These are phyloP conservation scores for Drosophila diplacantha DNA, from an alignment of 2,888 invertebrate species.

Conservation along the genomic window DNA sequence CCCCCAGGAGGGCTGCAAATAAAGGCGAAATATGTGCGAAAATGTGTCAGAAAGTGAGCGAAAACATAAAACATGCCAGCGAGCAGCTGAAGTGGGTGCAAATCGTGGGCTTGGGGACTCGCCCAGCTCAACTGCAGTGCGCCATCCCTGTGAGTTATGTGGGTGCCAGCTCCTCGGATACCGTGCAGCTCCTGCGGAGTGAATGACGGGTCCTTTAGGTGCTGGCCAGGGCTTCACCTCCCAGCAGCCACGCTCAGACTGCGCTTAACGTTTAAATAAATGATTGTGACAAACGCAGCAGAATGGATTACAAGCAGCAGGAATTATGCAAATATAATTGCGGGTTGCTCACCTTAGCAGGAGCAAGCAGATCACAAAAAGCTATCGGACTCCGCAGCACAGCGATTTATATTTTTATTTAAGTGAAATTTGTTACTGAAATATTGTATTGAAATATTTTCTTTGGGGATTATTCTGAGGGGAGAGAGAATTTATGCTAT, in stretches of 20 bases:
- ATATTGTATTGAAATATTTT: too few relatives aligned
- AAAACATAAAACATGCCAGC: slow-evolving; percentile 54
- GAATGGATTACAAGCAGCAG: slow-evolving; percentile 37
- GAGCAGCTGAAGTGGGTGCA: slow-evolving; percentile 9
- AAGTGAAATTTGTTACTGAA: too few relatives aligned
- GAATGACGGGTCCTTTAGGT: slow-evolving; percentile 37
- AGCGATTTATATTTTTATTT: neutral
- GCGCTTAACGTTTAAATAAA: slow-evolving; percentile 69
- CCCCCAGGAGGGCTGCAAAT: slow-evolving; percentile 21
- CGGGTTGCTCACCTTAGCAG: slow-evolving; percentile 10
- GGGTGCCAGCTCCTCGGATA: slow-evolving; percentile 54
- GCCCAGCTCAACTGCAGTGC: slow-evolving; percentile 36
- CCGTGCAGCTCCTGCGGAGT: slow-evolving; percentile 27
- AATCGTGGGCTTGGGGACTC: slow-evolving; percentile 16
- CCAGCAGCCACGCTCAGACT: slow-evolving; percentile 57
- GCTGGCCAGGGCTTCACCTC: slow-evolving; percentile 38
- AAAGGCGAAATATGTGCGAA: slow-evolving; percentile 57
- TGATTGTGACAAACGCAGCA: slow-evolving; percentile 65
- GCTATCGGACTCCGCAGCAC: neutral
- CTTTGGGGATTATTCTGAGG: neutral
- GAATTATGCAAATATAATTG: slow-evolving; percentile 43
- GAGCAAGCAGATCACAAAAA: neutral
- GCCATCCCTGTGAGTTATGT: slow-evolving; percentile 64
- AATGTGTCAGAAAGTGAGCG: slow-evolving; percentile 59
- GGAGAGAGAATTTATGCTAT: too few relatives aligned